Evolutionary conservation across 1,140 invertebrate genomes (phyloP), one percentile per base, ranked within the genome.

Genomic region (Cotesia chilonis): DNA sequence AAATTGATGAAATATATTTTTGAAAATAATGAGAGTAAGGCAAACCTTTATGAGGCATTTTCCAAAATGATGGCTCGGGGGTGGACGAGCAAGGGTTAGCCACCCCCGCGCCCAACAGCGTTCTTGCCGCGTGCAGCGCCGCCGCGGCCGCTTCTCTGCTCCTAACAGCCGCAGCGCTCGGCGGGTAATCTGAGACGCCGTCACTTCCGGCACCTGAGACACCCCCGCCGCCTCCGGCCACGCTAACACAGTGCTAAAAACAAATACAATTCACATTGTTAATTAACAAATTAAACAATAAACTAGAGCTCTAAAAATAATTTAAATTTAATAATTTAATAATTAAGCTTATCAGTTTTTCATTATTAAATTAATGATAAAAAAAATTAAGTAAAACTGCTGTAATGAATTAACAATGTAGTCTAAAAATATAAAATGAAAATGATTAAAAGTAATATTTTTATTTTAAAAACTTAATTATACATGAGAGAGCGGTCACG

Each of bases 1-100:
- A 28, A 28, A 28, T 17, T 17, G 17, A 17, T 17, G 1, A 17
- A 17, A 17, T 17, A 28, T 28, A 2, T 28, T 1, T 28, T 28
- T 28, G 2, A 28, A 28, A 28, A 1, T 28, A 28, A 28, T 28
- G 3, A 28, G 28, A 28, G 28, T 28, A 7, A 47, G 0, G 85
- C 85, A 81, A 59, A 89, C 89, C 88, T 89, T 89, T 89, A 77
- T 89, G 89, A 67, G 89, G 89, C 89, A 89, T 89, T 81, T 88
- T 89, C 89, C 88, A 89, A 80, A 88, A 89, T 77, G 87, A 83
- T 77, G 88, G 85, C 81, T 87, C 88, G 84, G 85, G 88, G 86
- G 86, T 86, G 85, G 85, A 82, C 79, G 87, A 87, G 86, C 87
- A 88, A 86, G 86, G 87, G 81, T 85, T 85, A 78, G 86, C 86